Conservation (phyloP, 2,888 invertebrate species). For the Shargacucullia verbasci region DNA sequence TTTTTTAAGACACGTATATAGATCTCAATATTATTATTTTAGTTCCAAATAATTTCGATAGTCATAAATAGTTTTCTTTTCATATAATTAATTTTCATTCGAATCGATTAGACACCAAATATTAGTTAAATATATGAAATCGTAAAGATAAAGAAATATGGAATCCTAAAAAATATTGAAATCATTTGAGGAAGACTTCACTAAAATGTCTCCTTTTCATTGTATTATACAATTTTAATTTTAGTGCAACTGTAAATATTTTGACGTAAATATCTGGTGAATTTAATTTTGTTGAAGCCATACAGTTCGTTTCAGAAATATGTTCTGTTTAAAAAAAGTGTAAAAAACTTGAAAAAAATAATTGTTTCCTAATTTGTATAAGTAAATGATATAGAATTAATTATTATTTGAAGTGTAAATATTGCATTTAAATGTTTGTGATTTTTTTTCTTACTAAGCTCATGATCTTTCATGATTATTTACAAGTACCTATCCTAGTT, state of each 20-base stretch:
- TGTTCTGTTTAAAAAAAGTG: conserved; percentile 73
- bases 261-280: conserved; percentile 54
- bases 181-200: conserved; percentile 40
- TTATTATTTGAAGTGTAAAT: conserved; percentile 76
- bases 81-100: conserved; percentile 67
- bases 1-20: conserved; percentile 67
- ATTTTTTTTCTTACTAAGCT: conserved; percentile 70
- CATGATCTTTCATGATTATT: conserved; percentile 63
- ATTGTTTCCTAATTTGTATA: conserved; percentile 69
- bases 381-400: conserved; percentile 68
- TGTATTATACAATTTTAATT: conserved; percentile 62
- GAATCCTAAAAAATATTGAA: conserved; percentile 48
- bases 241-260: conserved; percentile 69
- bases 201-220: conserved; percentile 54
- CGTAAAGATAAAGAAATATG: conserved; percentile 53
- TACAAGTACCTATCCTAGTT: conserved; percentile 69
- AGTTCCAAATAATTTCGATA: conserved; percentile 86
- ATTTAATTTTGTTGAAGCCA: conserved; percentile 70
- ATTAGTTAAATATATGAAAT: conserved; percentile 80
- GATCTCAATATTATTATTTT: conserved; percentile 85
- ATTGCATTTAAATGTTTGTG: conserved; percentile 87
- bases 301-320: conserved; percentile 63
- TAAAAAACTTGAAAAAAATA: conserved; percentile 63
- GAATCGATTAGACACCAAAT: conserved; percentile 83
- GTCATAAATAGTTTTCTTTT: conserved; percentile 74